Base-by-base conservation (phyloP, 2,113 vertebrate genomes). In the Nothoprocta perdicaria region DNA sequence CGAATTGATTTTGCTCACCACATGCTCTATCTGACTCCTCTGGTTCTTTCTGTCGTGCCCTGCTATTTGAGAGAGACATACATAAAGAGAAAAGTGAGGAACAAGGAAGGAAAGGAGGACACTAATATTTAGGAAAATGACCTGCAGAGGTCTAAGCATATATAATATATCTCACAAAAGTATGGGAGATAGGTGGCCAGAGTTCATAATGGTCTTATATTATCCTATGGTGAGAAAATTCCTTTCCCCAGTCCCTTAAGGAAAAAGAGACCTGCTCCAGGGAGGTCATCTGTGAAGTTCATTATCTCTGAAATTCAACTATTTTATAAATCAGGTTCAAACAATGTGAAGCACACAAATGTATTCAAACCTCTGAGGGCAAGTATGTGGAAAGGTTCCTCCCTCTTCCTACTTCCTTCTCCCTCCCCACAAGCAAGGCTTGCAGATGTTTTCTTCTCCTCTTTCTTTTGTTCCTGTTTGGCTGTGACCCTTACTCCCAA, bases 391-490 rank as follows among this genome's bases (percentile, higher is more conserved):
- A 77, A 86, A 81, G 45, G 57, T 95, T 89, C 76, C 92, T 96
- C 82, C 84, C 88, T 89, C 86, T 89, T 91, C 66, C 90, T 87
- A 73, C 35, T 92, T 72, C 65, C 75, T 74, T 93, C 63, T 89
- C 50, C 45, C 71, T 91, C 60, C 61, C 63, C 55, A 84, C 62
- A 85, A 91, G 60, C 61, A 86, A 78, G 68, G 78, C 62, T 91
- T 91, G 76, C 67, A 94, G 93, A 97, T 96, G 86, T 89, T 96
- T 96, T 90, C 62, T 95, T 72, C 91, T 93, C 66, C 67, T 89
- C 75, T 96, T 95, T 97, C 89, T 88, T 66, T 92, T 96, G 78
- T 92, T 97, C 76, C 93, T 95, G 33, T 95, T 96, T 92, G 78
- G 26, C 85, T 95, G 55, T 90, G 85, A 95, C 87, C 89, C 87